Conservation (phyloP, 2,797 vertebrate genomes). For the Notolabrus celidotus region DNA sequence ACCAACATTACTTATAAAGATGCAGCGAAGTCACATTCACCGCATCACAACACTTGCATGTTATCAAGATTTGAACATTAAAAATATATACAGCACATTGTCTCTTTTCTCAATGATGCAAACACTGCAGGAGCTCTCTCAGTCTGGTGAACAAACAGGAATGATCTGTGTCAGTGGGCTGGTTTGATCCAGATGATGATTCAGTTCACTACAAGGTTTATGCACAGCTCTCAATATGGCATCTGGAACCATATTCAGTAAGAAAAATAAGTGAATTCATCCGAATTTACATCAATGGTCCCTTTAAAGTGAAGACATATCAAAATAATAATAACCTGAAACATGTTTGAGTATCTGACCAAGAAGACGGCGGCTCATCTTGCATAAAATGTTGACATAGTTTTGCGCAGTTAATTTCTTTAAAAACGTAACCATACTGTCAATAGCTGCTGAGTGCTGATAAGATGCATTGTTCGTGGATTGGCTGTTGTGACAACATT, state of each 20-base stretch:
- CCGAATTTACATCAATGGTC: constrained; percentile 70
- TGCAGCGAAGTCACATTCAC: constrained; percentile 54
- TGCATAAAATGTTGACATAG: constrained; percentile 77
- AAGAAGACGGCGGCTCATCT: constrained; percentile 59
- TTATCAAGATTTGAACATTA: constrained; percentile 70
- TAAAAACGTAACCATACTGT: constrained; percentile 46
- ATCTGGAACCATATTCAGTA: constrained; percentile 57
- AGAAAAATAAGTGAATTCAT: constrained; percentile 71
- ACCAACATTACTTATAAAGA: constrained; percentile 43
- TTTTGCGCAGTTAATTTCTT: constrained; percentile 61
- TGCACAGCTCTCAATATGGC: constrained; percentile 59
- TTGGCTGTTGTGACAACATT: constrained; percentile 34
- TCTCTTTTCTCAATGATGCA: constrained; percentile 22
- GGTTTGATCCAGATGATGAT: constrained; percentile 49
- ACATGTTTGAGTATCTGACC: constrained; percentile 47
- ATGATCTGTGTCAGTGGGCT: constrained; percentile 52
- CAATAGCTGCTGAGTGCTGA: constrained; percentile 72
- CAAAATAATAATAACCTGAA: constrained; percentile 69
- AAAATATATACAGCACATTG: constrained; percentile 73
- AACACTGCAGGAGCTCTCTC: constrained; percentile 32
- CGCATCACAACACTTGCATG: constrained; percentile 60
- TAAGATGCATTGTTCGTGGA: constrained; percentile 59
- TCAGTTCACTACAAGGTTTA: constrained; percentile 56
- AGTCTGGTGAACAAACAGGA: constrained; percentile 47
- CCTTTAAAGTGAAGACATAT: constrained; percentile 68